Base-by-base conservation (phyloP, 2,888 invertebrate species). In the Neoaliturus tenellus region DNA sequence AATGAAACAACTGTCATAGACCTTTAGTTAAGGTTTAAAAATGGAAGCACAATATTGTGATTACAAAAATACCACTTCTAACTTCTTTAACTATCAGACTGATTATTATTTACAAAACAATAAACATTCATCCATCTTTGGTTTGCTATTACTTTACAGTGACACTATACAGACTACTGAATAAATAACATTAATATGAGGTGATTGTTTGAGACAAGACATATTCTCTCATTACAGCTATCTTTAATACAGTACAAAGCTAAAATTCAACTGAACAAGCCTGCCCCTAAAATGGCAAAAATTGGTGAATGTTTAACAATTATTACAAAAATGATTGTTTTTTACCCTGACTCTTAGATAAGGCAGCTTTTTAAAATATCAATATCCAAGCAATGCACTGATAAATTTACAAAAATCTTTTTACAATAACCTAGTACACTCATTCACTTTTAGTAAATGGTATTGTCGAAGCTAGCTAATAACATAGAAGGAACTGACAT, bases 31-130 rank as follows among this genome's bases (percentile, higher is more conserved):
- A 23, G 51, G 23, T 51, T 51, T 12, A 33, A 75, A 23, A 44
- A 78, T 78, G 78, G 78, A 78, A 78, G 78, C 78, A 78, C 78
- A 78, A 23, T 55, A 55, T 78, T 33, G 17, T 55, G 55, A 51
- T 78, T 78, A 78, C 23, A 78, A 78, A 78, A 78, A 78, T 78
- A 78, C 55, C 35, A 48, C 17, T 48, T 78, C 48, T 78, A 78
- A 12, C 20, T 55, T 78, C 1, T 78, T 51, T n/a, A n/a, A 17
- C 78, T 78, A 28, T 17, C 20, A 31, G n/a, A 17, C 14, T 51
- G 51, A 78, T 78, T 78, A 78, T 78, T 78, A 78, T 78, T 31
- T 78, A 78, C 78, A 78, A 78, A 78, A 78, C 48, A 55, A 33
- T 31, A 41, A 44, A 75, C 33, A 28, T 55, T 55, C 35, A 23